These are phyloP conservation scores for Megaceryle maxima DNA, from an alignment of 2,113 vertebrate genomes.

Conservation along the genomic window DNA sequence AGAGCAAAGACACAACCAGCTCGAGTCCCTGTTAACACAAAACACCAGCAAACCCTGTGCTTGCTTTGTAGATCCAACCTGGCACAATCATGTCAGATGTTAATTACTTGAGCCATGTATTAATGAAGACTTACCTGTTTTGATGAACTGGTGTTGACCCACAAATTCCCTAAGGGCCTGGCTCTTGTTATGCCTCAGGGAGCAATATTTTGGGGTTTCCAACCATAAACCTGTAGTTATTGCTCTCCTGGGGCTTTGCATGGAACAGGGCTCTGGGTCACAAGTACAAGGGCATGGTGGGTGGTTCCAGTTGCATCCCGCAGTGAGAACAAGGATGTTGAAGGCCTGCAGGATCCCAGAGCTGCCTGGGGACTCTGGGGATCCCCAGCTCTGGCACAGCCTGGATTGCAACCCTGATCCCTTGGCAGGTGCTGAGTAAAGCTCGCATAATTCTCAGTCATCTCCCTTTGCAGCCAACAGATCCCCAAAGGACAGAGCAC, in stretches of 20 bases:
- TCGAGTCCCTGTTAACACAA: rapidly evolving
- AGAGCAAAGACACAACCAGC: rapidly evolving
- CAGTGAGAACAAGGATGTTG: neutral
- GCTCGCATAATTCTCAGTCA: neutral
- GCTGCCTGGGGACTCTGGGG: neutral
- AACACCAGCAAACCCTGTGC: rapidly evolving
- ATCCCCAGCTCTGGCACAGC: neutral
- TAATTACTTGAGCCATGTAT: neutral
- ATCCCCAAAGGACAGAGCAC: neutral
- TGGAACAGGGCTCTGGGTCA: neutral
- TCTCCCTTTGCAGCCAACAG: neutral
- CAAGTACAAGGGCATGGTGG: neutral
- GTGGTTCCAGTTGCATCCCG: neutral
- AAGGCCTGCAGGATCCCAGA: neutral
- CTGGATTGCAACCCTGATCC: neutral
- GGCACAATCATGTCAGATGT: neutral
- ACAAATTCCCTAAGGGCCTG: neutral
- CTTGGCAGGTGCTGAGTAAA: neutral
- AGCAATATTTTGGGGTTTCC: neutral
- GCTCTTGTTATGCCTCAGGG: neutral
- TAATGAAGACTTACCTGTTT: neutral
- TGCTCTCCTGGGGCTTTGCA: neutral
- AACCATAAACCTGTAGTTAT: neutral
- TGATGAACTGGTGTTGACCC: neutral
- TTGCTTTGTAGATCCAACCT: neutral